A percentile compares a stretch with the other conserved stretches of the same genome.
These are phyloP conservation scores for Caenorhabditis japonica DNA, from an alignment of 2,888 invertebrate species.

Conservation along the genomic window DNA sequence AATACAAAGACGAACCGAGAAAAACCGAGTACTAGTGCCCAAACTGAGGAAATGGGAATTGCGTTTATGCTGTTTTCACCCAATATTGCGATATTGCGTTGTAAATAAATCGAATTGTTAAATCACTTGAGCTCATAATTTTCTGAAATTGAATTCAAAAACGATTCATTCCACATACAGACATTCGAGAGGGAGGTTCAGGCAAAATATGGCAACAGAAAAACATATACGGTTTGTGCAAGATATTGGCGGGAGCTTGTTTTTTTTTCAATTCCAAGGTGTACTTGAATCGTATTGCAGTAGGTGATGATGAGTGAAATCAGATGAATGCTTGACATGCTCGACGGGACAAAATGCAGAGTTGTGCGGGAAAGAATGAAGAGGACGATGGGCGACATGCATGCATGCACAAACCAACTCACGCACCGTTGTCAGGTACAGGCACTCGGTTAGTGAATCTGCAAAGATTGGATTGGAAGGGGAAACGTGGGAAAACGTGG, in stretches of 20 bases:
- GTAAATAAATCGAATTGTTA: too few species aligned
- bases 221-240: constrained; percentile 2
- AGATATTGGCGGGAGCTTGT: too few species aligned
- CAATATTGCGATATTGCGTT: too few species aligned
- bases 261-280: too few species aligned
- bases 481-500: too few species aligned
- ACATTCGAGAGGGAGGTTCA: constrained; percentile 9
- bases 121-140: constrained; percentile 14
- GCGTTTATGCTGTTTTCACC: too few species aligned
- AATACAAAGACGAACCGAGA: constrained; percentile 18
- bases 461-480: constrained; percentile 39
- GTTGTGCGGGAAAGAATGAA: background rate
- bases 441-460: constrained; percentile 57
- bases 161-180: constrained; percentile 41
- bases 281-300: constrained; percentile 13
- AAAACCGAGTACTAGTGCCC: constrained; percentile 1
- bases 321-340: constrained; percentile 22
- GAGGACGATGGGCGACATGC: constrained; percentile 40
- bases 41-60: constrained; percentile 8
- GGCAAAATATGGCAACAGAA: constrained; percentile 24
- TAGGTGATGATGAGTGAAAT: constrained; percentile 13
- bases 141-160: constrained; percentile 35
- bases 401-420: constrained; percentile 53
- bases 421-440: constrained; percentile 55
- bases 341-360: constrained; percentile 28